phyloP scores from a whole-genome alignment of 53 echinoderm and acorn worm species.

The Stichopus horrens region DNA sequence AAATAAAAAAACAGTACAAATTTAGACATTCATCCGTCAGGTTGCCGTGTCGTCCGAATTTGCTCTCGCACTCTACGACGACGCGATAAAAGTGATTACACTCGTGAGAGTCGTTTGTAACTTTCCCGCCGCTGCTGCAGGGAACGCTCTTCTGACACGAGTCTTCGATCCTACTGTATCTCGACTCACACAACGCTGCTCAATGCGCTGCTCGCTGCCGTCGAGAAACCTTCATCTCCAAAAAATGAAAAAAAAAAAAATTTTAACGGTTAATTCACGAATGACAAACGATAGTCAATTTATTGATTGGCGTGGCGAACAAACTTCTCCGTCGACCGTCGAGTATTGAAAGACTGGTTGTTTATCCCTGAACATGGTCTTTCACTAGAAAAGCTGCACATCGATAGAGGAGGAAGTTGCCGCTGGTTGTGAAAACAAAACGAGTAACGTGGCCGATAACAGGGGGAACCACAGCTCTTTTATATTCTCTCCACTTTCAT shows the following conservation, averaged over 20 bases:
- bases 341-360: not conserved
- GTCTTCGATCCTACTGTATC: too few species aligned
- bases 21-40: not conserved
- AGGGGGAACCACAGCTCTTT: not conserved
- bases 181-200: too few species aligned
- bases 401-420: not conserved
- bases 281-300: slow-evolving; percentile 10
- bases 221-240: not conserved
- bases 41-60: not conserved
- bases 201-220: too few species aligned
- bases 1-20: not conserved
- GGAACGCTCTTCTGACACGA: too few species aligned
- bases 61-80: not conserved
- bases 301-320: not conserved
- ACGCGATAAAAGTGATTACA: too few species aligned
- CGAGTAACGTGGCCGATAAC: not conserved
- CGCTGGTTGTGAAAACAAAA: not conserved
- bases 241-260: not conserved
- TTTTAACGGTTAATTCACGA: not conserved
- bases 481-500: not conserved
- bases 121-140: too few species aligned
- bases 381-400: not conserved
- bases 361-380: slow-evolving; percentile 1
- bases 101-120: too few species aligned
- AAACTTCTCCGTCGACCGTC: not conserved